phyloP scores from a whole-genome alignment of 1,140 invertebrate species.

The Drosophila kikkawai region DNA sequence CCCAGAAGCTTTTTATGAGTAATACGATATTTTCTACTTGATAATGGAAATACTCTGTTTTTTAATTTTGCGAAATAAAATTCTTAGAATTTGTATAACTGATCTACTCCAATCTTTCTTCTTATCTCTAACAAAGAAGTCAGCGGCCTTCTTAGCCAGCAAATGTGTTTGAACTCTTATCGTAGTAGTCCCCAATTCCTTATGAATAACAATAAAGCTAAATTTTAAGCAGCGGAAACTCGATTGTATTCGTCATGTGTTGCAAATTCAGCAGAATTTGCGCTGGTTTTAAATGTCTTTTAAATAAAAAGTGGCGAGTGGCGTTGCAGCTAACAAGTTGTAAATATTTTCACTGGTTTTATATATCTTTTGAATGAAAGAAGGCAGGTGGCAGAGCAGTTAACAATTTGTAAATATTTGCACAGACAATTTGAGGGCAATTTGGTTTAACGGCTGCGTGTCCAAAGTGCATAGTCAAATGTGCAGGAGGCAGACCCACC shows the following conservation, averaged over 20 bases:
- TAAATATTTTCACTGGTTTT: slow-evolving; percentile 40
- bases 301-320: not conserved
- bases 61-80: not conserved
- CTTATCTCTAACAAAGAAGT: not conserved
- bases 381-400: not conserved
- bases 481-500: not conserved
- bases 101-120: not conserved
- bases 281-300: not conserved
- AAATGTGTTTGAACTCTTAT: slow-evolving; percentile 3
- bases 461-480: slow-evolving; percentile 23
- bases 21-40: not conserved
- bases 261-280: slow-evolving; percentile 1
- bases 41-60: not conserved
- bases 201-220: not conserved
- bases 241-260: slow-evolving; percentile 1
- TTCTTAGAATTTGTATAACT: not conserved
- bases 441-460: slow-evolving; percentile 30
- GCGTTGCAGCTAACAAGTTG: slow-evolving; percentile 17
- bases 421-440: slow-evolving; percentile 30
- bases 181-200: not conserved
- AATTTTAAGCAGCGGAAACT: too few relatives aligned
- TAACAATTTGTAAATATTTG: slow-evolving; percentile 49
- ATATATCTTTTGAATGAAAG: not conserved
- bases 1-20: not conserved
- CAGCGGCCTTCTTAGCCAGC: not conserved